Evolutionary conservation across 2,113 vertebrate species (phyloP), one percentile per base, ranked within the genome.

Genomic region (Uria aalge): DNA sequence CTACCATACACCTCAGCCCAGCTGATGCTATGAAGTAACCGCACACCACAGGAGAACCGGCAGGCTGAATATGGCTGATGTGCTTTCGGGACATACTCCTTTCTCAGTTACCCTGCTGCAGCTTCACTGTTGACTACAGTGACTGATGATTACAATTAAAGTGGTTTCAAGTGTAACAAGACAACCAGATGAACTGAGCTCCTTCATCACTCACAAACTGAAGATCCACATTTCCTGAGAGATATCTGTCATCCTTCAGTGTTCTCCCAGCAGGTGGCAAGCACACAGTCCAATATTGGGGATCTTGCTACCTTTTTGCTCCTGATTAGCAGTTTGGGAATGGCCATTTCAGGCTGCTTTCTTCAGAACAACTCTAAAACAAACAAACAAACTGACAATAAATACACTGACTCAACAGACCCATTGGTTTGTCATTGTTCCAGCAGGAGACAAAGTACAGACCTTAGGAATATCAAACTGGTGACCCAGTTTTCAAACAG

Each of bases 401-500:
- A 68, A 82, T 30, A 72, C 4, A 41, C 23, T 38, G 19, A 53
- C 15, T 50, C 78, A 92, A 85, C 14, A 60, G 40, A 62, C 5
- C 4, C 9, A 5, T 36, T 63, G 6, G 11, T 59, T 87, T 73
- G 19, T 27, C 32, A n/a, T 34, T 40, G 5, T 71, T 95, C 32
- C 38, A 55, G 23, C 18, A 79, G 30, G 45, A 88, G 11, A 24
- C 7, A 68, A 63, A 76, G 8, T 29, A 55, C 3, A 79, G 11
- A 5, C 17, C 7, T 82, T 55, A 53, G 19, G 36, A 88, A 68
- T 53, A 78, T 52, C 69, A 82, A 75, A 82, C 8, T 17, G 10
- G 22, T 92, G 88, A 94, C 93, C 73, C 87, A 87, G 40, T 96
- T 97, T 97, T 84, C 36, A 91, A 77, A 67, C 11, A 21, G 57